Percentiles rank a stretch among this genome's conserved stretches.
These are phyloP conservation scores for Scortum barcoo DNA, from an alignment of 2,113 vertebrate genomes.

Conservation along the genomic window DNA sequence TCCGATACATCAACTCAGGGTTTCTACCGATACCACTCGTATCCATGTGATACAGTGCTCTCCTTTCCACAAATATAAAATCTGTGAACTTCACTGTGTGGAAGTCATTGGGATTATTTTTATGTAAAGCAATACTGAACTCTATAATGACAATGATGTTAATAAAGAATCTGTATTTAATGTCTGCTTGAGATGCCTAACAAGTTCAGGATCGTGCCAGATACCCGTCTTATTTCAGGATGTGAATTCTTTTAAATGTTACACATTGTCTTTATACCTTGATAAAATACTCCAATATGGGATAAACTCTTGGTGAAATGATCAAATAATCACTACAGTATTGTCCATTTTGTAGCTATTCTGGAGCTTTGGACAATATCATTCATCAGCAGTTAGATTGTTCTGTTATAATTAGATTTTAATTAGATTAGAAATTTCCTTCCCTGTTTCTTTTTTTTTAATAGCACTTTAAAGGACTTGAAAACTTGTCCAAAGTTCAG, in stretches of 20 bases:
- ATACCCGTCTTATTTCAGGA: neutral
- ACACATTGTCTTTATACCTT: neutral
- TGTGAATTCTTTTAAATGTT: neutral
- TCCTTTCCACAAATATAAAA: neutral
- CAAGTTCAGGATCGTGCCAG: neutral
- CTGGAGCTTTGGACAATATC: too few relatives aligned
- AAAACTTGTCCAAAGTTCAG: too few relatives aligned
- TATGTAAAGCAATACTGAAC: neutral
- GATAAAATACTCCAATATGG: neutral
- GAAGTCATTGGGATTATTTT: neutral
- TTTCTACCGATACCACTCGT: neutral
- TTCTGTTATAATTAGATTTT: too few relatives aligned
- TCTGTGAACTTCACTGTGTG: neutral
- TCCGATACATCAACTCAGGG: too few relatives aligned
- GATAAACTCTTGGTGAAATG: neutral
- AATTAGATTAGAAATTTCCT: too few relatives aligned
- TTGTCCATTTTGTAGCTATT: neutral
- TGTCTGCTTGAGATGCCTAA: neutral
- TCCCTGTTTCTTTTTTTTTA: too few relatives aligned
- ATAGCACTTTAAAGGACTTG: too few relatives aligned
- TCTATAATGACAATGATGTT: neutral
- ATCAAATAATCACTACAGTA: conserved; percentile 3
- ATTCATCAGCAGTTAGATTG: too few relatives aligned
- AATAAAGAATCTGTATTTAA: neutral
- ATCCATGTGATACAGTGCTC: neutral